Evolutionary conservation across 2,797 vertebrate genomes (phyloP).

Genomic region (Gymnodraco acuticeps): DNA sequence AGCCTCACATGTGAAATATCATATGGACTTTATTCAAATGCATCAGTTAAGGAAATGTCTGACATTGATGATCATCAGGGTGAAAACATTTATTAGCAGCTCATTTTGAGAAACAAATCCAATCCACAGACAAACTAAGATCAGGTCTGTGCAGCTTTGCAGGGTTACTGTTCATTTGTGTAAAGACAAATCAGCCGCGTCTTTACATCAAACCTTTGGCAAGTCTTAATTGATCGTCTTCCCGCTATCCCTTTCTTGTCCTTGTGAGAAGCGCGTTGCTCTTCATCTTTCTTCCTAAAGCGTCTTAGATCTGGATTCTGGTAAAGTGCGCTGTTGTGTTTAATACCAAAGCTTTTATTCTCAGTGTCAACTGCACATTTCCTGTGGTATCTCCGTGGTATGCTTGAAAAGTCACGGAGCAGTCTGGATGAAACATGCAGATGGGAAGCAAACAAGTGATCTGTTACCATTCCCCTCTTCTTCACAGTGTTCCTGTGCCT

Average conservation of each 20-base stretch:
- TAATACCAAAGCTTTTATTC: neutral
- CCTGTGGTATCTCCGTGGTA: neutral
- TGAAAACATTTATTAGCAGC: slow-evolving; percentile 32
- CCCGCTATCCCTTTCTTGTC: slow-evolving; percentile 1
- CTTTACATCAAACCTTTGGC: slow-evolving; percentile 23
- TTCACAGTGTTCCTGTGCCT: neutral
- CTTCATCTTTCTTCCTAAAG: neutral
- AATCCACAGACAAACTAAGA: slow-evolving; percentile 38
- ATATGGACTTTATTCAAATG: neutral
- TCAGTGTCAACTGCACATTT: neutral
- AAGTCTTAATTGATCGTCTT: slow-evolving; percentile 28
- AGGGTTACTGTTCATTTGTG: slow-evolving; percentile 8
- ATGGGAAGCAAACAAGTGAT: neutral
- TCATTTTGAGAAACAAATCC: slow-evolving; percentile 32
- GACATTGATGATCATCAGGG: neutral
- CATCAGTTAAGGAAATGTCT: neutral
- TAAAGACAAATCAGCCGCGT: slow-evolving; percentile 31
- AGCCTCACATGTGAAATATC: neutral
- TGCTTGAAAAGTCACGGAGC: neutral
- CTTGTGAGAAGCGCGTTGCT: slow-evolving; percentile 1
- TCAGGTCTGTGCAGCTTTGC: slow-evolving; percentile 3
- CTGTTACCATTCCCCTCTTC: neutral
- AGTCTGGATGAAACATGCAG: neutral
- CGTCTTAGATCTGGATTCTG: neutral
- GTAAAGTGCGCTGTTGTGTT: neutral